Percentiles rank a stretch among this genome's conserved stretches.
These are phyloP conservation scores for Acanthosoma haemorrhoidale DNA, from an alignment of 2,888 invertebrate species.

Conservation along the genomic window DNA sequence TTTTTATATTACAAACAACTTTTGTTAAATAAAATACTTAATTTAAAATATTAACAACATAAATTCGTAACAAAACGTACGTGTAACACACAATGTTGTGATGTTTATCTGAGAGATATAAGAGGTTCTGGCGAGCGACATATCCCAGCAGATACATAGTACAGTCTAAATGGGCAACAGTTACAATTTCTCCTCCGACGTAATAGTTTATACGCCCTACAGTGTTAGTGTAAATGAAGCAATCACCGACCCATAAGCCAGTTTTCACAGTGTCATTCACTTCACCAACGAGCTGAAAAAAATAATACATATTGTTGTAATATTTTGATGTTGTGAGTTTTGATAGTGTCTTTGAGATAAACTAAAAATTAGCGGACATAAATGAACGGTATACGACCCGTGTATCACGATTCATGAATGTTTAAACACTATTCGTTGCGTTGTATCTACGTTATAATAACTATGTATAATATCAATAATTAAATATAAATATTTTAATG, in stretches of 20 bases:
- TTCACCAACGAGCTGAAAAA: constrained; percentile 68
- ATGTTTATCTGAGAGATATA: constrained; percentile 97
- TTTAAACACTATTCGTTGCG: no score
- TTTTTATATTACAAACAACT: not conserved
- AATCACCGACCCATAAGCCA: constrained; percentile 96
- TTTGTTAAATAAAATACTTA: not conserved
- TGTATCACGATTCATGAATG: no score
- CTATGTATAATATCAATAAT: no score
- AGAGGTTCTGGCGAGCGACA: constrained; percentile 88
- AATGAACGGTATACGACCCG: no score
- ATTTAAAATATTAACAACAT: no score
- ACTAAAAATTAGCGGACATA: no score
- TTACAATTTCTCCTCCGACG: constrained; percentile 98
- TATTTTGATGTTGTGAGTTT: no score
- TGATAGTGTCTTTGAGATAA: no score
- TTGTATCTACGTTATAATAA: no score
- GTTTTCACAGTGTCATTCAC: constrained; percentile 89
- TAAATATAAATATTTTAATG: no score
- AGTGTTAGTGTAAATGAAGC: constrained; percentile 98
- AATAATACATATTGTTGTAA: no score
- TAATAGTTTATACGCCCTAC: constrained; percentile 97
- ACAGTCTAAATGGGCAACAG: constrained; percentile 93
- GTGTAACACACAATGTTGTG: constrained; percentile 93
- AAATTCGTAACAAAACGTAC: no score
- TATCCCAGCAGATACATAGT: constrained; percentile 96